Percentiles rank a stretch among this genome's conserved stretches.
Conservation (phyloP, 1,140 invertebrate species). For the Holotrichia oblita region DNA sequence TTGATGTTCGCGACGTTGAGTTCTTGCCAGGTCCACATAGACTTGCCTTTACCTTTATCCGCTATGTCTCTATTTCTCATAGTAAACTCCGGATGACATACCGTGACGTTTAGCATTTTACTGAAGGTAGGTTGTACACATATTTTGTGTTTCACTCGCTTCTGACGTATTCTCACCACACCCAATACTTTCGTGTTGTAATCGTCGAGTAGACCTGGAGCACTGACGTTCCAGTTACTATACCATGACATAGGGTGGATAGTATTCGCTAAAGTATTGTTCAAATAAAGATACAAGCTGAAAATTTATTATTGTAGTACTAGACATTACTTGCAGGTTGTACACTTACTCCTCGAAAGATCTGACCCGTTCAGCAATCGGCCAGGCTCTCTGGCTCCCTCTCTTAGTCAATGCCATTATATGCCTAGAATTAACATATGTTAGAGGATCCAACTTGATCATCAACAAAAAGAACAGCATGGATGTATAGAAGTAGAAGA, state of each 20-base stretch:
- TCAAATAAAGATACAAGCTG: slow-evolving; percentile 40
- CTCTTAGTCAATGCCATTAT: slow-evolving; percentile 43
- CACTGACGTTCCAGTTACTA: slow-evolving; percentile 16
- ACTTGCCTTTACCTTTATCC: not conserved
- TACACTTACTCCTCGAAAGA: slow-evolving; percentile 42
- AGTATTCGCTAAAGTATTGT: slow-evolving; percentile 5
- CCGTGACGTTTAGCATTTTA: not conserved
- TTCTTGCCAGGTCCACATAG: slow-evolving; percentile 3
- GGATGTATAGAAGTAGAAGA: slow-evolving; percentile 50
- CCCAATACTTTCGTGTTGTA: slow-evolving; percentile 41
- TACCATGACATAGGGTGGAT: slow-evolving; percentile 39
- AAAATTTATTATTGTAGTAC: not conserved
- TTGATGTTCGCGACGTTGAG: not conserved
- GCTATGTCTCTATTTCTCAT: not conserved
- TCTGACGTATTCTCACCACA: slow-evolving; percentile 38
- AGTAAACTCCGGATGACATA: slow-evolving; percentile 27
- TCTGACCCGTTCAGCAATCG: slow-evolving; percentile 24
- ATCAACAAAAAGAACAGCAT: slow-evolving; percentile 50
- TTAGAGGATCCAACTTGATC: slow-evolving; percentile 46
- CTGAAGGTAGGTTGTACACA: not conserved
- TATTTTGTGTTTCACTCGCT: slow-evolving; percentile 14
- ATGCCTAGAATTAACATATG: slow-evolving; percentile 44
- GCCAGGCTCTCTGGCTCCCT: not conserved
- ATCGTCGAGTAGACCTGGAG: slow-evolving; percentile 38
- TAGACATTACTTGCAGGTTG: not conserved